Base-by-base conservation (phyloP, 2,888 invertebrate species). In the Eristalis intricaria region DNA sequence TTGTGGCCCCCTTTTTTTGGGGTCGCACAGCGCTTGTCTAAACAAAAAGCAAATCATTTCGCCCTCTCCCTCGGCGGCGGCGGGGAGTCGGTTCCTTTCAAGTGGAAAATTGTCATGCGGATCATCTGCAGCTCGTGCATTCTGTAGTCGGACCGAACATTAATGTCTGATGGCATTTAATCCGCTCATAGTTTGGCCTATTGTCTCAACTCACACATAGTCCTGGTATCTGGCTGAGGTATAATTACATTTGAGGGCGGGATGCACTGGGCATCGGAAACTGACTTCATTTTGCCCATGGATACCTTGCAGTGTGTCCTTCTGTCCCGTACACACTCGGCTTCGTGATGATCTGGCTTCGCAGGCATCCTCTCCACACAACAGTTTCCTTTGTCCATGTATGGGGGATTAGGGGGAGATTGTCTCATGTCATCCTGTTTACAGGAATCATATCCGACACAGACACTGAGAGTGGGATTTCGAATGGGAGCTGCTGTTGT, bases 141-240 rank as follows among this genome's bases (percentile, higher is more conserved):
- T 32, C 64, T 19, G 35, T n/a, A 22, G 65, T 66, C 23, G 26
- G 64, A 40, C 61, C 73, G 65, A 76, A 68, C 77, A 86, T 70
- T 82, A 82, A 85, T 85, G 60, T 74, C 85, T 82, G 68, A 77
- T 70, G 71, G 77, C 82, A 74, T 82, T 85, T 77, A 82, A 77
- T 82, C 82, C 78, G 65, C 82, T 66, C 77, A 70, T 61, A 82
- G 77, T 69, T n/a, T 82, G 69, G 78, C 78, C 82, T 74, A 66
- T 70, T 82, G 78, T 86, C 69, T 78, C 74, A 35, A 19, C 68
- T 50, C 58, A 66, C 58, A 77, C 43, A 81, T 4, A 43, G n/a
- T 69, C 77, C 61, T 68, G 43, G 73, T 80, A 58, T 32, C 22
- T 19, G 58, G 56, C 73, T 38, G 69, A 73, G 76, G 68, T 73